Percentiles rank a stretch among this genome's conserved stretches.
Conservation (phyloP, 1,140 invertebrate genomes). For the Calosoma granatense region DNA sequence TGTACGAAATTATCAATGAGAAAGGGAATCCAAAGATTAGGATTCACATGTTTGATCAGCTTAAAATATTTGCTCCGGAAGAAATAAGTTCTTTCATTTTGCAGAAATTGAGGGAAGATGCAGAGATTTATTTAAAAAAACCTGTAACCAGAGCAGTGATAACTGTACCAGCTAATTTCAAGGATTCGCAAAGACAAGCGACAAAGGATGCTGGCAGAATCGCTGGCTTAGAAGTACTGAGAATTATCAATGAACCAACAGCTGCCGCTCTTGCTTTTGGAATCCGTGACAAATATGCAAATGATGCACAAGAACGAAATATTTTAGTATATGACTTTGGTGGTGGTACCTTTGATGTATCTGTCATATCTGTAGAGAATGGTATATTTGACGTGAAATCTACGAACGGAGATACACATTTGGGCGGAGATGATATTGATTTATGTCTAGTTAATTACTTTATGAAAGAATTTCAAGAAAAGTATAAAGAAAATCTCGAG, state of each 20-base stretch:
- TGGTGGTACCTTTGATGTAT: constrained; percentile 95
- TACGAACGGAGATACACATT: constrained; percentile 71
- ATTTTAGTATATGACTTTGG: constrained; percentile 72
- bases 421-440: constrained; percentile 59
- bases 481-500: constrained; percentile 45
- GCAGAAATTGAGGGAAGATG: constrained; percentile 74
- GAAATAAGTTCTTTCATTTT: constrained; percentile 69
- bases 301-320: neutral
- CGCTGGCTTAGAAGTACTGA: constrained; percentile 54
- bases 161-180: constrained; percentile 51
- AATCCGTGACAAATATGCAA: constrained; percentile 35
- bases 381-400: constrained; percentile 97
- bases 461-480: constrained; percentile 88
- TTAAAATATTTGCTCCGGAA: constrained; percentile 49
- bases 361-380: constrained; percentile 93
- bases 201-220: constrained; percentile 56
- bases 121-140: constrained; percentile 65
- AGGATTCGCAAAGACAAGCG: constrained; percentile 53
- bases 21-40: constrained; percentile 48
- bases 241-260: constrained; percentile 65
- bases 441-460: constrained; percentile 88
- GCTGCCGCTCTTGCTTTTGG: constrained; percentile 58
- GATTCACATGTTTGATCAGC: constrained; percentile 43
- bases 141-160: constrained; percentile 53
- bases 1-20: constrained; percentile 51